phyloP scores from a whole-genome alignment of 2,113 vertebrate genomes.

The Eolophus roseicapilla region DNA sequence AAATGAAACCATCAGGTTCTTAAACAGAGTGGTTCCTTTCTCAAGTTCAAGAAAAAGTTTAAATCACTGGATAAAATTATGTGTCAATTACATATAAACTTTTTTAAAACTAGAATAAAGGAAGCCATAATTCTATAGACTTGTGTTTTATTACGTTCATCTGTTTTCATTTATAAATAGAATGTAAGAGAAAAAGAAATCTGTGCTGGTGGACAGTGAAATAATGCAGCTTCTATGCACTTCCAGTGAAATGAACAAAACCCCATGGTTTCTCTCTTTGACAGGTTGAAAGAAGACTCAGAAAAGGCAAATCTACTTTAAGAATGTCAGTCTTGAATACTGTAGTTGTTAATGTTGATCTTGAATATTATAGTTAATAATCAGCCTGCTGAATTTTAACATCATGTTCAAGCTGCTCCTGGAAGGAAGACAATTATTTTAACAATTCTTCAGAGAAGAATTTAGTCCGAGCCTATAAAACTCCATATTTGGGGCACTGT shows the following conservation, averaged over 20 bases:
- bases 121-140: slow-evolving; percentile 69
- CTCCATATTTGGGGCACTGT: not conserved
- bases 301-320: not conserved
- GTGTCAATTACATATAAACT: slow-evolving; percentile 74
- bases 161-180: slow-evolving; percentile 77
- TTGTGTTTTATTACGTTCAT: slow-evolving; percentile 72
- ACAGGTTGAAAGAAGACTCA: not conserved
- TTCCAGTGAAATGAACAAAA: slow-evolving; percentile 30
- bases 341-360: not conserved
- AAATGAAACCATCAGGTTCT: slow-evolving; percentile 59
- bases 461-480: not conserved
- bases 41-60: slow-evolving; percentile 32
- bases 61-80: slow-evolving; percentile 71
- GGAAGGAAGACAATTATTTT: not conserved
- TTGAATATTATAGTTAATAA: not conserved
- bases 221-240: slow-evolving; percentile 48
- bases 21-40: slow-evolving; percentile 72
- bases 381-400: not conserved
- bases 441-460: not conserved
- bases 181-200: slow-evolving; percentile 48
- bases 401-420: not conserved
- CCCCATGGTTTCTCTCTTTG: not conserved
- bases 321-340: not conserved
- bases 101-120: slow-evolving; percentile 70
- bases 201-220: slow-evolving; percentile 49